Base-by-base conservation (phyloP, 2,113 vertebrate species). In the Crotalus tigris region DNA sequence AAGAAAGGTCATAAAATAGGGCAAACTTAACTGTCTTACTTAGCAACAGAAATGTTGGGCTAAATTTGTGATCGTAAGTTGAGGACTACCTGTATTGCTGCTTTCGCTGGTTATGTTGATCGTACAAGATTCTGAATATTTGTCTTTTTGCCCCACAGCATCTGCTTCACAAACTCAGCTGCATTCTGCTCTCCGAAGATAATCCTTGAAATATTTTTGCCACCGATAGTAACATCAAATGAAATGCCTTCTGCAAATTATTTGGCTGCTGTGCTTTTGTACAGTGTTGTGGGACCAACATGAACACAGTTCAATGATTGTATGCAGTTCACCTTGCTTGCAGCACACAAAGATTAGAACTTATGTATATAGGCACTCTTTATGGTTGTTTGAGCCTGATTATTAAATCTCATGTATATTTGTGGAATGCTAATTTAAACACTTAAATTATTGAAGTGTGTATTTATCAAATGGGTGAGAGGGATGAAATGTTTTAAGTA, bases 341-440 rank as follows among this genome's bases (percentile, higher is more conserved):
- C 97, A 98, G 97, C 96, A 97, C 97, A 94, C 58, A 44, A 91
- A 93, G 97, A 97, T 98, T 97, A 96, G 98, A 98, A 95, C 96
- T 96, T 97, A 92, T 98, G 98, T 98, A 98, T 97, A 98, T 98
- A 97, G 95, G 97, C 97, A 97, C 96, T 98, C 90, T 92, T 98
- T 96, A 97, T 98, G 97, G 96, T 98, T 97, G 97, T 94, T 97
- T 93, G 94, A 96, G 97, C 94, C 69, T 64, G 90, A 93, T 95
- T 90, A 55, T 96, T 96, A 94, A 97, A 97, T 97, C 97, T 97
- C 97, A 69, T 99, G 98, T 99, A 98, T 98, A 99, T 99, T 98
- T 99, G 98, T 98, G 98, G 98, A 98, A 98, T 99, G 98, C 98
- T 99, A 99, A 99, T 99, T 99, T 99, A 99, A 99, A 96, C 97